phyloP scores from a whole-genome alignment of 2,113 vertebrate genomes.

The Apaloderma vittatum region DNA sequence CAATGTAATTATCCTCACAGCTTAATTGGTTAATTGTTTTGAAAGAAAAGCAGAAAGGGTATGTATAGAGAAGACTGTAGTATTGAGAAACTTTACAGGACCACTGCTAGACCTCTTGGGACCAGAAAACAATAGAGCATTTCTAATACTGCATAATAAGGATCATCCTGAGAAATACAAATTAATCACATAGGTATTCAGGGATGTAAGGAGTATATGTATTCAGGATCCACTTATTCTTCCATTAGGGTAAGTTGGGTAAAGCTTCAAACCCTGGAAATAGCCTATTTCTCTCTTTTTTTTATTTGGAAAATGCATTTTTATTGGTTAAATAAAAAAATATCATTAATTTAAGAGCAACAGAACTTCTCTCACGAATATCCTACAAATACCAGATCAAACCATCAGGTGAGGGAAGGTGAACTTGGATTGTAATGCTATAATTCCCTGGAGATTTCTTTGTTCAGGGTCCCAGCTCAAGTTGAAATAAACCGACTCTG shows the following conservation, averaged over 20 bases:
- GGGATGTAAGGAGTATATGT: fast-evolving
- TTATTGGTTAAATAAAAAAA: background rate
- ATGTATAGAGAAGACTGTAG: background rate
- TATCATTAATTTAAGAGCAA: background rate
- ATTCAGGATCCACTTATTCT: background rate
- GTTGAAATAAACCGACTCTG: too few species aligned
- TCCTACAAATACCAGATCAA: background rate
- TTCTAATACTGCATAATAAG: background rate
- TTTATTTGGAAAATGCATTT: background rate
- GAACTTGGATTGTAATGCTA: too few species aligned
- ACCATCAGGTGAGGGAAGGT: too few species aligned
- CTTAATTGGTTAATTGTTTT: background rate
- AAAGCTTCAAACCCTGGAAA: background rate
- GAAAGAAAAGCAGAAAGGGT: background rate
- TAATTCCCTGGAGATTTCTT: too few species aligned
- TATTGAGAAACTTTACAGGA: background rate
- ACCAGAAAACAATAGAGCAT: background rate
- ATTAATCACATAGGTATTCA: background rate
- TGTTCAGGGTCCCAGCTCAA: too few species aligned
- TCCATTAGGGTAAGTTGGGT: background rate
- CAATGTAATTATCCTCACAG: background rate
- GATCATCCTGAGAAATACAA: background rate
- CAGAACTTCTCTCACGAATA: background rate
- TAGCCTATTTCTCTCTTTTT: background rate
- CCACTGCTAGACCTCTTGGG: background rate